Conservation (phyloP, 1,140 invertebrate species). For the Zaprionus ornatus region DNA sequence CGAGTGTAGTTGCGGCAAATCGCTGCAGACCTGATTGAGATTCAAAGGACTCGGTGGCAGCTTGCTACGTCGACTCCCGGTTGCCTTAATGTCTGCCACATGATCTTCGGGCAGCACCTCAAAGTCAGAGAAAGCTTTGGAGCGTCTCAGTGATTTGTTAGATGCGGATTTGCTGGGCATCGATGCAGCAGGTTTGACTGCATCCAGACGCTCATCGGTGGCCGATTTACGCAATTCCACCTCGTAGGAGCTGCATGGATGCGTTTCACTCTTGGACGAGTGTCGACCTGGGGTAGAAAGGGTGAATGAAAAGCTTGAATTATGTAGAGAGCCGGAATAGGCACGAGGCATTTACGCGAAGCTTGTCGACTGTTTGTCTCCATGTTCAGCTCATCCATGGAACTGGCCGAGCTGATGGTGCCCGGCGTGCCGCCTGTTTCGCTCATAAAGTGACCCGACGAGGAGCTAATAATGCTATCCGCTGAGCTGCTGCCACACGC, state of each 20-base stretch:
- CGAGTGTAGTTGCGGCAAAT: constrained; percentile 73
- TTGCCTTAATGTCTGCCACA: constrained; percentile 69
- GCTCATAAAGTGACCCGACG: constrained; percentile 80
- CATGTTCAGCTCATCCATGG: constrained; percentile 72
- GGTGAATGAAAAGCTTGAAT: neutral
- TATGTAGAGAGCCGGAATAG: neutral
- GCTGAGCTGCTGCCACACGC: constrained; percentile 84
- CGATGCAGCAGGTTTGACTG: constrained; percentile 18
- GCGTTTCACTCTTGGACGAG: constrained; percentile 75
- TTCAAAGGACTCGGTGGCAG: constrained; percentile 75
- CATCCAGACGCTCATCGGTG: constrained; percentile 62
- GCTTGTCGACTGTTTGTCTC: constrained; percentile 53
- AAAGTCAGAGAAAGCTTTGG: constrained; percentile 75
- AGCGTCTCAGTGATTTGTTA: constrained; percentile 71
- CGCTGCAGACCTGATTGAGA: constrained; percentile 75
- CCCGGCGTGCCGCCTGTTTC: constrained; percentile 74
- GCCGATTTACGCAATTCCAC: constrained; percentile 61
- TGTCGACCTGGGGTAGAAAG: constrained; percentile 58
- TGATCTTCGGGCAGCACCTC: constrained; percentile 79
- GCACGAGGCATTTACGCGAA: constrained; percentile 52
- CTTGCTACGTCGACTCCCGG: constrained; percentile 56
- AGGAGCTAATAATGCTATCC: constrained; percentile 84
- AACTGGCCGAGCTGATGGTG: constrained; percentile 80
- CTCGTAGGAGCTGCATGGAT: constrained; percentile 40
- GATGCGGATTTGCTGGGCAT: constrained; percentile 71